These are phyloP conservation scores for Eptatretus atami DNA, from an alignment of 2,797 vertebrate species.

Conservation along the genomic window DNA sequence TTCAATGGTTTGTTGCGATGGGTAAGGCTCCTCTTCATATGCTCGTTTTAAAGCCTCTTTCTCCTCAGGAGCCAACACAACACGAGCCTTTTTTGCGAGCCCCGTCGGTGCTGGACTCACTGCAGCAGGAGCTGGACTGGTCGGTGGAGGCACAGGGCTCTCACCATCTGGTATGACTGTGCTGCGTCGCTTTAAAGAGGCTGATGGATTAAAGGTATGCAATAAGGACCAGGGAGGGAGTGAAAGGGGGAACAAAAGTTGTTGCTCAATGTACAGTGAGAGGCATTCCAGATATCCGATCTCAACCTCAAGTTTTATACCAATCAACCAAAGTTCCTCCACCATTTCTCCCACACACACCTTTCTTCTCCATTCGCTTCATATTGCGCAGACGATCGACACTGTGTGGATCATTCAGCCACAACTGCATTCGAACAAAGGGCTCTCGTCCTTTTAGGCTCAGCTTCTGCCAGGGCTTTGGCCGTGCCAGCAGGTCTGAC, in stretches of 20 bases:
- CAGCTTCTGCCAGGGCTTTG: slow-evolving; percentile 93
- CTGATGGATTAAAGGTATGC: not conserved
- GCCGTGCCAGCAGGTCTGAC: slow-evolving; percentile 77
- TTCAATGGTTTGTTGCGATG: slow-evolving; percentile 87
- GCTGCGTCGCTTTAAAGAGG: slow-evolving; percentile 2
- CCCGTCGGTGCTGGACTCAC: not conserved
- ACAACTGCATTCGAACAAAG: slow-evolving; percentile 91
- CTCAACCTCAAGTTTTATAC: not conserved
- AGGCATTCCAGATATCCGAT: not conserved
- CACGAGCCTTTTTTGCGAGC: slow-evolving; percentile 45
- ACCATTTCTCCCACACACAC: slow-evolving; percentile 13
- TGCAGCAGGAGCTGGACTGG: not conserved
- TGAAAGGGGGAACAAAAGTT: too few species aligned
- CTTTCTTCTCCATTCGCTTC: slow-evolving; percentile 98
- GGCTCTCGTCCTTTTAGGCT: slow-evolving; percentile 90
- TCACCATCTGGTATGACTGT: not conserved
- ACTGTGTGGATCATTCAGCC: slow-evolving; percentile 81
- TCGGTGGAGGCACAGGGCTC: not conserved
- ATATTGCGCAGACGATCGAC: slow-evolving; percentile 73
- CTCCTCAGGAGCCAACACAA: slow-evolving; percentile 70
- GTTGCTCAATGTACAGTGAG: too few species aligned
- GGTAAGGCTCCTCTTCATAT: slow-evolving; percentile 76
- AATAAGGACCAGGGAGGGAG: too few species aligned
- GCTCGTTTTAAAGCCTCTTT: slow-evolving; percentile 69
- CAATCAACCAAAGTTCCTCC: too few species aligned